These are phyloP conservation scores for Centropus unirufus DNA, from an alignment of 2,113 vertebrate genomes.

Conservation along the genomic window DNA sequence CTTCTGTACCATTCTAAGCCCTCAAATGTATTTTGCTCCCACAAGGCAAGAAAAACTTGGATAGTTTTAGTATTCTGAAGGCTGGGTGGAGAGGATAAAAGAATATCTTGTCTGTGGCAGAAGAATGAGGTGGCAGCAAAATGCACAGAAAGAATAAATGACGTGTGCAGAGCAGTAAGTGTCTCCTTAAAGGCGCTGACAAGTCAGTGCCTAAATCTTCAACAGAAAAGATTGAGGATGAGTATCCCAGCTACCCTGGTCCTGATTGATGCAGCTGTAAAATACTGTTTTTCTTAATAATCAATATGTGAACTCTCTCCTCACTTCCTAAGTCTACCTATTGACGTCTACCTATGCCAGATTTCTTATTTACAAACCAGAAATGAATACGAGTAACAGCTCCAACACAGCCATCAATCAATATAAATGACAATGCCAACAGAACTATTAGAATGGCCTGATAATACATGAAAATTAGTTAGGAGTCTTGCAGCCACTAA, in stretches of 20 bases:
- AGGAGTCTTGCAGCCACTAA: background rate
- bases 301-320: background rate
- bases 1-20: rapidly evolving
- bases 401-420: background rate
- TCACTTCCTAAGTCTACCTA: background rate
- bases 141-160: background rate
- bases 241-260: background rate
- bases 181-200: background rate
- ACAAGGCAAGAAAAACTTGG: background rate
- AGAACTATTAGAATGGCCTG: background rate
- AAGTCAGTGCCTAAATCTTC: background rate
- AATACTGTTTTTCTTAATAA: background rate
- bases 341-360: background rate
- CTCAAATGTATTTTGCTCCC: background rate
- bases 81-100: background rate
- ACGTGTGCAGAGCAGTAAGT: background rate
- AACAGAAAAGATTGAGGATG: background rate
- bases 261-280: background rate
- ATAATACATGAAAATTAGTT: background rate
- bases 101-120: background rate
- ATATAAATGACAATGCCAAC: background rate
- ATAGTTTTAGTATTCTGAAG: background rate
- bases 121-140: background rate
- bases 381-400: background rate
- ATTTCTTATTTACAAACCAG: background rate